phyloP scores from a whole-genome alignment of 2,113 vertebrate genomes.

The Xenopus tropicalis region DNA sequence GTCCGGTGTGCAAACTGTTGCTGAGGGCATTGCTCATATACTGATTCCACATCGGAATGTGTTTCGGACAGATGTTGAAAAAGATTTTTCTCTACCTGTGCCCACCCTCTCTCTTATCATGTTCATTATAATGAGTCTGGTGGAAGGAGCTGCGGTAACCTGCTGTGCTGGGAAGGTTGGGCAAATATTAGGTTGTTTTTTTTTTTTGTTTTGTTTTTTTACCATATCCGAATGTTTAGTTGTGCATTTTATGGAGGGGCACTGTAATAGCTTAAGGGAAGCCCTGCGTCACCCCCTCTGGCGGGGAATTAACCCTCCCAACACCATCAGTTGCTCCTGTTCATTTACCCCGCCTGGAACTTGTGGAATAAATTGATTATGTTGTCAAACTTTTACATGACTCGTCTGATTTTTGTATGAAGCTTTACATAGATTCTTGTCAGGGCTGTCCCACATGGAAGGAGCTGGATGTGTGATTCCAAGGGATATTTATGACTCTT shows the following conservation, averaged over 20 bases:
- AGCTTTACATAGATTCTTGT: too few species aligned
- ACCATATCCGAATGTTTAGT: conserved; percentile 67
- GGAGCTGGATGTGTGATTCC: too few species aligned
- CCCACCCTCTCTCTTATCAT: neutral
- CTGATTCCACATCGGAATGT: neutral
- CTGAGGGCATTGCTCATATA: neutral
- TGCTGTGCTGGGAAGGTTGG: conserved; percentile 10
- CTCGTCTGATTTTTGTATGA: conserved; percentile 33
- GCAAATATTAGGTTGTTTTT: conserved; percentile 7
- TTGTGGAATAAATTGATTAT: conserved; percentile 81
- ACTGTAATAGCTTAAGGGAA: neutral
- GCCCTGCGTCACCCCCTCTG: conserved; percentile 36
- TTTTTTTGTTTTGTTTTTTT: conserved; percentile 69
- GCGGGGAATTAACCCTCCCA: conserved; percentile 15
- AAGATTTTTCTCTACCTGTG: neutral
- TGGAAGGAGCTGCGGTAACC: conserved; percentile 3
- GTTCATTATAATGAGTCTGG: neutral
- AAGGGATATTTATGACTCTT: too few species aligned
- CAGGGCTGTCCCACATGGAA: too few species aligned
- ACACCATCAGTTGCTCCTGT: conserved; percentile 2
- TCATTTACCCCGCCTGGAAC: conserved; percentile 67
- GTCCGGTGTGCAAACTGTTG: neutral
- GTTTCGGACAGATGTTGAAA: neutral
- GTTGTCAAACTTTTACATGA: conserved; percentile 73
- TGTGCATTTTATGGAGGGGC: conserved; percentile 62